Base-by-base conservation (phyloP, 2,888 invertebrate genomes). In the Lasioglossum villosulum region DNA sequence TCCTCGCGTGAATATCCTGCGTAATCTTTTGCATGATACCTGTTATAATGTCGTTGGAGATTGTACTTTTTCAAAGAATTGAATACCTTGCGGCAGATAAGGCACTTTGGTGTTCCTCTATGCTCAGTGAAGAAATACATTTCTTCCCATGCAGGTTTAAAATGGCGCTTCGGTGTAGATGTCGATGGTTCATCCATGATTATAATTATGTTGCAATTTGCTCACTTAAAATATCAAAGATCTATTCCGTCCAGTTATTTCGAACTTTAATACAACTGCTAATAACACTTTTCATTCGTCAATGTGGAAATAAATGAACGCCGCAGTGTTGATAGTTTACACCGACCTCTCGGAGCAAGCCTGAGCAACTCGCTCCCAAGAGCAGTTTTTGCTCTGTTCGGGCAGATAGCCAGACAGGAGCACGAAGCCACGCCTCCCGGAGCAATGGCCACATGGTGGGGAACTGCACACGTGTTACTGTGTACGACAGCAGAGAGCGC, bases 131-230 rank as follows among this genome's bases (percentile, higher is more conserved):
- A 74, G 48, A 74, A n/a, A 52, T 74, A 74, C 34, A 34, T 34
- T 74, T 63, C 77, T 59, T 77, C 63, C 63, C 45, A 77, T 23
- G 39, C n/a, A 34, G 63, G 52, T 42, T 71, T 74, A n/a, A 74
- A 74, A 74, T 68, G 52, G 74, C 48, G 74, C 30, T 48, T 74
- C 56, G 52, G 45, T 74, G 42, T 48, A 19, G 56, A 52, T 74
- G 48, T 37, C 30, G 30, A 74, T 37, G 48, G 56, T n/a, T 48
- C 34, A 34, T n/a, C 74, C 52, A 34, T 74, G 45, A 48, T 48
- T 56, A 30, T 23, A 30, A 23, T 19, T 23, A 37, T 68, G 37
- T 68, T 4, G 19, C 19, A 10, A 23, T 37, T 68, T 37, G 10
- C 12, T 23, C 37, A 37, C 37, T 68, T 68, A 68, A 68, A 30